phyloP scores from a whole-genome alignment of 2,888 invertebrate genomes.

The Tanypteryx hageni region DNA sequence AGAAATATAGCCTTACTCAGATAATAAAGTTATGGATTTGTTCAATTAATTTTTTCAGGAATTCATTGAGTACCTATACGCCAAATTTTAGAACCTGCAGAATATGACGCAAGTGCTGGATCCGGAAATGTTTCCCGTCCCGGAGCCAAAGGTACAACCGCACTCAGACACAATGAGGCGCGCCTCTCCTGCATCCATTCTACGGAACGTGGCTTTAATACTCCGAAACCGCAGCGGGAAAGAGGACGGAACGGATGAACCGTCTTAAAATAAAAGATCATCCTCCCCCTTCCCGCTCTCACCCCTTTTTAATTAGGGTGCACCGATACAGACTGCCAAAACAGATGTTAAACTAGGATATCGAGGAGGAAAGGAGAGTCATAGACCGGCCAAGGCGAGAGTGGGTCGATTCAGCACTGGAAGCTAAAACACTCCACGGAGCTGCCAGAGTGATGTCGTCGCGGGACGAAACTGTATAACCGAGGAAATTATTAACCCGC shows the following conservation, averaged over 20 bases:
- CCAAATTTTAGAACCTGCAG: too few relatives aligned
- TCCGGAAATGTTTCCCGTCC: too few relatives aligned
- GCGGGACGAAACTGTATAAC: background rate
- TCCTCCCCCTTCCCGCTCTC: background rate
- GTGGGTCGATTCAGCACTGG: background rate
- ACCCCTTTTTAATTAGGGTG: background rate
- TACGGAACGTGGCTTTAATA: too few relatives aligned
- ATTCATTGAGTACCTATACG: too few relatives aligned
- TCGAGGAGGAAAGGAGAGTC: background rate
- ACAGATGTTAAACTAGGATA: conserved; percentile 23
- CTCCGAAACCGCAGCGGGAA: too few relatives aligned
- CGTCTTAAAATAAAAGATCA: background rate
- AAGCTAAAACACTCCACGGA: background rate
- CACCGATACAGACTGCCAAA: background rate
- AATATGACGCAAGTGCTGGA: too few relatives aligned
- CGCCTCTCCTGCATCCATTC: too few relatives aligned
- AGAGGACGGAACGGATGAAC: background rate
- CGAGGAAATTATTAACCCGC: background rate
- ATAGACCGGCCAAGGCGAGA: background rate
- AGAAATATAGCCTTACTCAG: too few relatives aligned
- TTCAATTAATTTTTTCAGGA: too few relatives aligned
- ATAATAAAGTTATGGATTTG: too few relatives aligned
- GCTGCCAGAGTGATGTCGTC: background rate
- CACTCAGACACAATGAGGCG: too few relatives aligned
- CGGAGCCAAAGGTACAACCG: too few relatives aligned